phyloP scores from a whole-genome alignment of 1,140 invertebrate species.

The Caenorhabditis tropicalis region DNA sequence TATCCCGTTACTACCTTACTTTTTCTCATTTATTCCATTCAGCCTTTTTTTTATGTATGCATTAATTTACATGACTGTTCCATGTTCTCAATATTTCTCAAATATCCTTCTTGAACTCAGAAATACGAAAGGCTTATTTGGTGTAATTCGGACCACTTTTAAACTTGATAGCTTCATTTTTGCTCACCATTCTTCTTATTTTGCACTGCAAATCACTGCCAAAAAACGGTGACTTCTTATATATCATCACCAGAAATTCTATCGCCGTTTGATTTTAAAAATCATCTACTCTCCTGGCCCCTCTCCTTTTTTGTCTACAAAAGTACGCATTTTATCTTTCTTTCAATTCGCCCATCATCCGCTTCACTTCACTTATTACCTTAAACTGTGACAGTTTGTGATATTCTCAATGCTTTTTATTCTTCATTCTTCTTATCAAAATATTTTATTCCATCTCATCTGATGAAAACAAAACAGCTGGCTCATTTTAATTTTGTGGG shows the following conservation, averaged over 20 bases:
- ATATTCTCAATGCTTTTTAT: constrained; percentile 2
- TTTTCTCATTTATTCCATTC: background rate
- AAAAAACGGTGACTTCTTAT: constrained; percentile 12
- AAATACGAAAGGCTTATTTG: constrained; percentile 25
- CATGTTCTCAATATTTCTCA: background rate
- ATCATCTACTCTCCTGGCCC: background rate
- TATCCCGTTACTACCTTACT: background rate
- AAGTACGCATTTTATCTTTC: constrained; percentile 3
- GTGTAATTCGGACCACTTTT: background rate
- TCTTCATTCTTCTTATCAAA: too few species aligned
- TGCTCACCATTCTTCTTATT: background rate
- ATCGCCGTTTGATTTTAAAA: background rate
- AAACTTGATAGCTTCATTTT: background rate
- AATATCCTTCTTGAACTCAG: background rate
- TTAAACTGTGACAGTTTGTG: constrained; percentile 39
- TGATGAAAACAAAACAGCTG: background rate
- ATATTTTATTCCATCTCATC: background rate
- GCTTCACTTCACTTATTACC: constrained; percentile 16
- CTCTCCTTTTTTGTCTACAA: background rate
- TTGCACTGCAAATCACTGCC: background rate
- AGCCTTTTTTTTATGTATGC: background rate
- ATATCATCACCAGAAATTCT: background rate
- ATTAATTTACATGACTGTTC: constrained; percentile 36
- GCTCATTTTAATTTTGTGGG: constrained; percentile 15
- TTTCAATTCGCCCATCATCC: background rate